Percentiles rank a stretch among this genome's conserved stretches.
phyloP scores from a whole-genome alignment of 2,888 invertebrate genomes.

The Heliconius ismenius region DNA sequence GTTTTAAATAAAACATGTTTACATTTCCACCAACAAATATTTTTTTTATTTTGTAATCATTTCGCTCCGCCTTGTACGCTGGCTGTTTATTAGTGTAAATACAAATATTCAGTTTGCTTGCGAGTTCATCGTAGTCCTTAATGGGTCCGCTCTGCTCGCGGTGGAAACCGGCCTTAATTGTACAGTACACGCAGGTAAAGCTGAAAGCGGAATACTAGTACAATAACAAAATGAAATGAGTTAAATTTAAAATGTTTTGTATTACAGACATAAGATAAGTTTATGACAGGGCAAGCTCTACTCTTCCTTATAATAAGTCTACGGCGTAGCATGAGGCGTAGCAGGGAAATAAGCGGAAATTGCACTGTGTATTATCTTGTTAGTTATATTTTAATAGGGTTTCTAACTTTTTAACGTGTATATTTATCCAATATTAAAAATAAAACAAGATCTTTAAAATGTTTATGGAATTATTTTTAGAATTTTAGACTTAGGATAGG shows the following conservation, averaged over 20 bases:
- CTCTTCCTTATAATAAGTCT: constrained; percentile 4
- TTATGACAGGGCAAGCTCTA: not conserved
- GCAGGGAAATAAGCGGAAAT: constrained; percentile 23
- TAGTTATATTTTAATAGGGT: constrained; percentile 21
- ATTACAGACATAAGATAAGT: not conserved
- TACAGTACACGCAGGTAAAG: too few relatives aligned
- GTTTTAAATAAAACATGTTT: too few relatives aligned
- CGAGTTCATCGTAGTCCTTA: too few relatives aligned
- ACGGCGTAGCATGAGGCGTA: constrained; percentile 20
- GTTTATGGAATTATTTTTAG: too few relatives aligned
- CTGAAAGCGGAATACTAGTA: not conserved
- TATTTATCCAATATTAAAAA: not conserved
- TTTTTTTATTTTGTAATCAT: too few relatives aligned
- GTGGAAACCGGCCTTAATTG: too few relatives aligned
- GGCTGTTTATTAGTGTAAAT: too few relatives aligned
- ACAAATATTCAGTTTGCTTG: too few relatives aligned
- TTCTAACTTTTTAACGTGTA: not conserved
- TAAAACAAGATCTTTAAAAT: not conserved
- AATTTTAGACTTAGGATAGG: too few relatives aligned
- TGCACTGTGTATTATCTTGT: constrained; percentile 30
- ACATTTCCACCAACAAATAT: too few relatives aligned
- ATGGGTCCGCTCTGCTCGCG: too few relatives aligned
- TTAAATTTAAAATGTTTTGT: not conserved
- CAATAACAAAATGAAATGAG: not conserved
- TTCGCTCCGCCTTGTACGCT: too few relatives aligned